phyloP scores from a whole-genome alignment of 2,888 invertebrate genomes.

The Agrypnus murinus region DNA sequence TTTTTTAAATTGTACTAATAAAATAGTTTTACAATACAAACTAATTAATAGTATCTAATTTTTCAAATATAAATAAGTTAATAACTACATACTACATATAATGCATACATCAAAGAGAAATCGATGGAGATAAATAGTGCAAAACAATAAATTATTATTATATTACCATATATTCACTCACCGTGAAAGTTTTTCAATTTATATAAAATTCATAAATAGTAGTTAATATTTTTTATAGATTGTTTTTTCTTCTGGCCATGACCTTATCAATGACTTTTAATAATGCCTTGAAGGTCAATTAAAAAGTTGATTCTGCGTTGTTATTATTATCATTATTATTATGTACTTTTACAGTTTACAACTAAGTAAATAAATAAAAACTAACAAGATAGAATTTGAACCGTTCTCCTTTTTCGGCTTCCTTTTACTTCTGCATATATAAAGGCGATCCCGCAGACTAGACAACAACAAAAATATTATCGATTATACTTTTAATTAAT shows the following conservation, averaged over 20 bases:
- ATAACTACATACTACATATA: too few species aligned
- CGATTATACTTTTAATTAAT: slow-evolving; percentile 16
- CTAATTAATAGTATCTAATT: too few species aligned
- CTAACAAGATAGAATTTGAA: slow-evolving; percentile 2
- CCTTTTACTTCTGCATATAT: slow-evolving; percentile 27
- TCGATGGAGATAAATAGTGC: slow-evolving; percentile 8
- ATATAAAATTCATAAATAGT: too few species aligned
- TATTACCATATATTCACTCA: slow-evolving; percentile 16
- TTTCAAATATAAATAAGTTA: too few species aligned
- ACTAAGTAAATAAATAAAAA: neutral
- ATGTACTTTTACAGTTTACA: too few species aligned
- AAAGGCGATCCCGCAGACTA: slow-evolving; percentile 5
- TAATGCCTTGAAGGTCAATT: neutral
- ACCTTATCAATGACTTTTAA: slow-evolving; percentile 24
- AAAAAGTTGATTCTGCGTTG: slow-evolving; percentile 14
- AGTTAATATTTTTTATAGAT: slow-evolving; percentile 1
- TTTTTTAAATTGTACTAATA: too few species aligned
- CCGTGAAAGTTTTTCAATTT: slow-evolving; percentile 20
- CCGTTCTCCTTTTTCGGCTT: slow-evolving; percentile 8
- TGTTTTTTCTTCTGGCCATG: slow-evolving; percentile 5
- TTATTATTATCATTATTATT: too few species aligned
- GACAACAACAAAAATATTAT: neutral
- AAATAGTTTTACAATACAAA: too few species aligned
- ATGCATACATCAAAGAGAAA: slow-evolving; percentile 18
- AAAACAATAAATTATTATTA: slow-evolving; percentile 19